Evolutionary conservation across 2,113 vertebrate species (phyloP).

Genomic region (Oncorhynchus gorbuscha): DNA sequence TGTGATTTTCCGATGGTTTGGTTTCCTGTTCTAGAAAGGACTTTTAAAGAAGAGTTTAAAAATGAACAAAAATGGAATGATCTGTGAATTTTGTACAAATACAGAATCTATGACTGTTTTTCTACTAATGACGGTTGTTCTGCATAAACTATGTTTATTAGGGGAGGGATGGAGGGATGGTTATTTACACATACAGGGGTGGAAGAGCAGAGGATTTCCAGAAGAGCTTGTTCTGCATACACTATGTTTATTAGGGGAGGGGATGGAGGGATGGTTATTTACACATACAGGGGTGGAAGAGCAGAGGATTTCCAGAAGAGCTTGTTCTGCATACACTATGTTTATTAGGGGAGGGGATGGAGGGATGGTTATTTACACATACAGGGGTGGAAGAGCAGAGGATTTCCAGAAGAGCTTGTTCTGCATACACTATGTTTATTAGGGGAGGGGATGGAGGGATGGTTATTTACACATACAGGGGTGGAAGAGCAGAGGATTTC

Average conservation of each 20-base stretch:
- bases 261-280: too few species aligned
- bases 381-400: neutral
- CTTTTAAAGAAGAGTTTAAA: conserved; percentile 12
- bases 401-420: conserved; percentile 64
- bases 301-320: too few species aligned
- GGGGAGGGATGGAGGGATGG: neutral
- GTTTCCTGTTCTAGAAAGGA: conserved; percentile 49
- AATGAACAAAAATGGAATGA: conserved; percentile 46
- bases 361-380: neutral
- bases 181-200: neutral
- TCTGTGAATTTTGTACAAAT: conserved; percentile 82
- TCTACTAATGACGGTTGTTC: conserved; percentile 69
- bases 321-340: conserved; percentile 68
- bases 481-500: too few species aligned
- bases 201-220: conserved; percentile 34
- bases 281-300: too few species aligned
- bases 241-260: too few species aligned
- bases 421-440: conserved; percentile 53
- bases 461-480: neutral
- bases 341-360: neutral
- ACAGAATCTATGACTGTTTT: conserved; percentile 66
- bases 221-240: too few species aligned
- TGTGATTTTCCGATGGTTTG: conserved; percentile 62
- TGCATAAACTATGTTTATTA: conserved; percentile 52
- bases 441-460: neutral